Conservation (phyloP, 2,113 vertebrate genomes). For the Trinectes maculatus region DNA sequence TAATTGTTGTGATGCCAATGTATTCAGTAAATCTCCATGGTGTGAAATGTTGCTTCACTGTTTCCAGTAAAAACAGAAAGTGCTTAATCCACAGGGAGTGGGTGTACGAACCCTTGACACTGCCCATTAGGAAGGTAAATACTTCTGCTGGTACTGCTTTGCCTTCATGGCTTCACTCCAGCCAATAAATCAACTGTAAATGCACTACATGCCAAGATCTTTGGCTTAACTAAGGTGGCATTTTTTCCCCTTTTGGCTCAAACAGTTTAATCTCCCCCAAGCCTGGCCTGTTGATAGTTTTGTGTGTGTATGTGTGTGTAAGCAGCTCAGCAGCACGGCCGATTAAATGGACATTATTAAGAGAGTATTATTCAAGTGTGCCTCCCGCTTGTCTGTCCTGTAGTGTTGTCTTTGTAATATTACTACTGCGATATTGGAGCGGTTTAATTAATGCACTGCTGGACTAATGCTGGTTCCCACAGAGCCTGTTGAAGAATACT, state of each 20-base stretch:
- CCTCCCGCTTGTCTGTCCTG: conserved; percentile 70
- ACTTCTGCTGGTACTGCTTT: conserved; percentile 25
- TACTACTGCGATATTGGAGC: conserved; percentile 69
- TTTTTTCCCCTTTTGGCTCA: conserved; percentile 64
- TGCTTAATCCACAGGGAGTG: conserved; percentile 29
- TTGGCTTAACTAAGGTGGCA: conserved; percentile 63
- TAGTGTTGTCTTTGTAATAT: conserved; percentile 77
- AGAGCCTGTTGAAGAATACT: conserved; percentile 57
- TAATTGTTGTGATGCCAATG: conserved; percentile 34
- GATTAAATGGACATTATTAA: conserved; percentile 74
- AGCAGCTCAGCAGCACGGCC: conserved; percentile 51
- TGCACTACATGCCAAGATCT: conserved; percentile 58
- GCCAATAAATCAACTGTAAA: conserved; percentile 70
- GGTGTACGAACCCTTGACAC: conserved; percentile 33
- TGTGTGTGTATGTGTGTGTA: conserved; percentile 54
- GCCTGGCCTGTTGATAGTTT: conserved; percentile 40
- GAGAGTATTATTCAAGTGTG: conserved; percentile 65
- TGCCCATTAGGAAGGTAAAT: conserved; percentile 53
- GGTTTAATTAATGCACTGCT: conserved; percentile 72
- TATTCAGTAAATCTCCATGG: conserved; percentile 37
- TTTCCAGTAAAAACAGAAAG: conserved; percentile 45
- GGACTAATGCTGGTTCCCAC: conserved; percentile 67
- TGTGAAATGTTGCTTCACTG: conserved; percentile 44
- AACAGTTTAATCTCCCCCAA: conserved; percentile 63
- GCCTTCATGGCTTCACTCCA: conserved; percentile 53